A percentile compares a stretch with the other conserved stretches of the same genome.
Conservation (phyloP, 2,113 vertebrate genomes). For the Gopherus evgoodei region DNA sequence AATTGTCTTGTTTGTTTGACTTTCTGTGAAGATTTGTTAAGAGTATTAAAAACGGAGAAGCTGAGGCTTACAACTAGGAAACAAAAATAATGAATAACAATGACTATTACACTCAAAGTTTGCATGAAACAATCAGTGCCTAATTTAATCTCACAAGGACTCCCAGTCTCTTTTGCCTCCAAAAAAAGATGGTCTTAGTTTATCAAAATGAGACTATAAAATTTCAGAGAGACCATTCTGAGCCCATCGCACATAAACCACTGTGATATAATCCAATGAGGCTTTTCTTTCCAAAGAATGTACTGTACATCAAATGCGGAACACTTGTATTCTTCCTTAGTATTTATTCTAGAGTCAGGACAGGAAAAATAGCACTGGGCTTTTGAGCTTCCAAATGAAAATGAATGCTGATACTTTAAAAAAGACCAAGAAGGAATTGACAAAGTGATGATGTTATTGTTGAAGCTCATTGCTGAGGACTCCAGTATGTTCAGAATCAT, state of each 20-base stretch:
- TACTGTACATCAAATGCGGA: conserved; percentile 19
- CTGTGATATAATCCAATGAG: neutral
- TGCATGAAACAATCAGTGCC: neutral
- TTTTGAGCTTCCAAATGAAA: conserved; percentile 24
- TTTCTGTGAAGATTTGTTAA: conserved; percentile 32
- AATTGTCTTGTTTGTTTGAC: neutral
- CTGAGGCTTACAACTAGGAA: neutral
- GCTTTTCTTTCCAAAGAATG: conserved; percentile 4
- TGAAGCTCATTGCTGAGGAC: neutral
- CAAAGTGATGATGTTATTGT: neutral
- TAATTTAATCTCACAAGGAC: neutral
- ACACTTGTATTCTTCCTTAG: conserved; percentile 21
- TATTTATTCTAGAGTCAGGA: neutral
- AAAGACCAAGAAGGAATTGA: neutral
- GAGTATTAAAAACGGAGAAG: neutral
- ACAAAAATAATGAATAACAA: neutral
- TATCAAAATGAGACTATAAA: conserved; percentile 32
- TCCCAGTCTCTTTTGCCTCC: conserved; percentile 1
- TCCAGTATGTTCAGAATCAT: fast-evolving
- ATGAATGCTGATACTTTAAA: neutral
- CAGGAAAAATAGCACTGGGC: neutral
- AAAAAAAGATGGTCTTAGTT: conserved; percentile 48
- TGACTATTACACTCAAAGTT: neutral
- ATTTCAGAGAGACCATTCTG: conserved; percentile 50
- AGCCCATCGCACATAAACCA: conserved; percentile 45